Evolutionary conservation across 2,888 invertebrate genomes (phyloP).

Genomic region (Aproaerema taeniolella): DNA sequence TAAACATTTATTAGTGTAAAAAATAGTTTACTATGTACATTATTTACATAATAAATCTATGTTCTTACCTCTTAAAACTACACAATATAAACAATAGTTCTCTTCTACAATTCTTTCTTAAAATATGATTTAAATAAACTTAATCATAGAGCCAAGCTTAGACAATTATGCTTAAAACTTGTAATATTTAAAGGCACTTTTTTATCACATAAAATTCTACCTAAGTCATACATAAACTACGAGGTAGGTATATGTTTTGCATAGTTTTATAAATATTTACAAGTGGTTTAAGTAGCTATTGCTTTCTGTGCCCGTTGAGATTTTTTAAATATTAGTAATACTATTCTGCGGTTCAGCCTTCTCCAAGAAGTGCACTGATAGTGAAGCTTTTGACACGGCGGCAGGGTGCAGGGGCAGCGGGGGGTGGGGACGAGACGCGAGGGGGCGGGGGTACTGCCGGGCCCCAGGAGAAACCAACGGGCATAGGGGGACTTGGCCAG

Average conservation of each 20-base stretch:
- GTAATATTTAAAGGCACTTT: too few species aligned
- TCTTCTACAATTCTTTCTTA: too few species aligned
- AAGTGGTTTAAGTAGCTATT: conserved; percentile 12
- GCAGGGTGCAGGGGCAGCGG: conserved; percentile 52
- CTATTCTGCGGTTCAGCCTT: conserved; percentile 46
- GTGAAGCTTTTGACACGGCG: conserved; percentile 66
- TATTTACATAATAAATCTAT: too few species aligned
- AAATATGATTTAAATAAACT: too few species aligned
- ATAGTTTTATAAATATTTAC: conserved; percentile 3
- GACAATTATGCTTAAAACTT: too few species aligned
- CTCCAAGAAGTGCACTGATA: conserved; percentile 67
- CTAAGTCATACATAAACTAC: conserved; percentile 20
- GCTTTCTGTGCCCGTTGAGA: conserved; percentile 10
- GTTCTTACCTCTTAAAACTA: too few species aligned
- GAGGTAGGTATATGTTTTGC: conserved; percentile 25
- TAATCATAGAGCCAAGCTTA: too few species aligned
- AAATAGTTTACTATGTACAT: too few species aligned
- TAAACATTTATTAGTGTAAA: too few species aligned
- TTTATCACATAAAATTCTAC: conserved; percentile 49
- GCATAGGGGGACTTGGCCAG: conserved; percentile 44
- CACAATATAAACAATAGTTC: too few species aligned
- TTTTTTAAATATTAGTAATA: not conserved
- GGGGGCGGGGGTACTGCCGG: conserved; percentile 44
- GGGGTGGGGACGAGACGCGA: conserved; percentile 38
- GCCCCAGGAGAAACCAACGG: conserved; percentile 48